Conservation (phyloP, 2,888 invertebrate genomes). For the Bedellia somnulentella region DNA sequence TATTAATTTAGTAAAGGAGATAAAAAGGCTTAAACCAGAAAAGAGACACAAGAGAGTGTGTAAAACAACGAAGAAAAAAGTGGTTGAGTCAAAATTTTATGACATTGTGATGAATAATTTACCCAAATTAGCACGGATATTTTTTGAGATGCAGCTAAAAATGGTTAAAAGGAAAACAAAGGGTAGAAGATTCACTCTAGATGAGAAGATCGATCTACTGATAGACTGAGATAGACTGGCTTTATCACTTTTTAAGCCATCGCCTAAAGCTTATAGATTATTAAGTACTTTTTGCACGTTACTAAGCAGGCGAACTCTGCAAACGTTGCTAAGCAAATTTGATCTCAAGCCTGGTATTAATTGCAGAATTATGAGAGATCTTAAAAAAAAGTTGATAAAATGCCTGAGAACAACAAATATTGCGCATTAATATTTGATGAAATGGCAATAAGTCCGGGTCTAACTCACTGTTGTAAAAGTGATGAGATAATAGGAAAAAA, state of each 20-base stretch:
- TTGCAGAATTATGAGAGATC: slow-evolving; percentile 9
- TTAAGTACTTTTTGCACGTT: slow-evolving; percentile 9
- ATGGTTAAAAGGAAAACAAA: slow-evolving; percentile 7
- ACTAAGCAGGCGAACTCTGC: slow-evolving; percentile 9
- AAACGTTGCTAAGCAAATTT: slow-evolving; percentile 7
- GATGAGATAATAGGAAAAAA: slow-evolving; percentile 7
- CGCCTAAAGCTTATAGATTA: slow-evolving; percentile 7
- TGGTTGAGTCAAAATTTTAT: too few species aligned
- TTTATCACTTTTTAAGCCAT: slow-evolving; percentile 7
- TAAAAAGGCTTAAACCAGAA: too few species aligned
- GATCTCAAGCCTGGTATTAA: slow-evolving; percentile 9
- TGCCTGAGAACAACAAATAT: slow-evolving; percentile 6
- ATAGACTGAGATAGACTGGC: too few species aligned
- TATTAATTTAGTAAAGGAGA: too few species aligned
- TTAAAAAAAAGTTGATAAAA: slow-evolving; percentile 7
- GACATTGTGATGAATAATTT: too few species aligned
- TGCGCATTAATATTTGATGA: slow-evolving; percentile 7
- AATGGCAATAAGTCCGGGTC: slow-evolving; percentile 6
- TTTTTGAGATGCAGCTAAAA: slow-evolving; percentile 7
- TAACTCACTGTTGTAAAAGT: slow-evolving; percentile 7
- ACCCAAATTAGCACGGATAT: slow-evolving; percentile 6
- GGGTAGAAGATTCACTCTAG: slow-evolving; percentile 8
- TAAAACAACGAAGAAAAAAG: too few species aligned
- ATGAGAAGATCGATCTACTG: slow-evolving; percentile 11
- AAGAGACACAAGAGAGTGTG: too few species aligned